Evolutionary conservation across 1,140 invertebrate species (phyloP), one percentile per base, ranked within the genome.

Genomic region (Augochlora pura): DNA sequence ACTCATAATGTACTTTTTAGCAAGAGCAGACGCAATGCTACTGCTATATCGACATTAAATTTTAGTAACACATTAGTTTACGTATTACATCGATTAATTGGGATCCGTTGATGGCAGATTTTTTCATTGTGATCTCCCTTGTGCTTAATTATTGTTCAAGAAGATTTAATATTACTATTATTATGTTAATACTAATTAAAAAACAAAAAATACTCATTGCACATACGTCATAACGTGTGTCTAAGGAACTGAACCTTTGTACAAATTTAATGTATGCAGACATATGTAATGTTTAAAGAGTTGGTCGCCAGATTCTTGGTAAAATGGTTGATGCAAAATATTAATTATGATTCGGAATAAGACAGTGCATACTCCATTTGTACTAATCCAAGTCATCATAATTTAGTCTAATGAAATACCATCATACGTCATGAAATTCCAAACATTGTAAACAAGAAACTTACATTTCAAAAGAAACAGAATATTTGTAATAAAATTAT

Each of bases 251-350:
- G 71, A 75, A 73, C 52, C 65, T 72, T 80, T 83, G 72, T 83
- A 83, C 60, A 80, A 83, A 80, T 82, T 78, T 27, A 49, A 52
- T 62, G 39, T 66, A 63, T 68, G 69, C 78, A 52, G 52, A 42
- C 60, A 82, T 69, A 77, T 74, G 68, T 82, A 63, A 77, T 27
- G 52, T 86, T 68, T 74, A 83, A 75, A 83, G 85, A 86, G 85
- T 87, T 72, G 85, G 68, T 86, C 75, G 42, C 78, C 80, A 76
- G 82, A 86, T 87, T 87, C 85, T 87, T 87, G 84, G 84, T 72
- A 78, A 64, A 79, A 66, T n/a, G 68, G 27, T 27, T 65, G 52
- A 76, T 27, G 38, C n/a, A 46, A 46, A 46, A 21, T 27, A 25
- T 67, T 62, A 21, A 27, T 66, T 63, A 63, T 27, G 27, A 71